Percentiles rank a stretch among this genome's conserved stretches.
Conservation (phyloP, 1,140 invertebrate species). For the Heliconius melpomene region DNA sequence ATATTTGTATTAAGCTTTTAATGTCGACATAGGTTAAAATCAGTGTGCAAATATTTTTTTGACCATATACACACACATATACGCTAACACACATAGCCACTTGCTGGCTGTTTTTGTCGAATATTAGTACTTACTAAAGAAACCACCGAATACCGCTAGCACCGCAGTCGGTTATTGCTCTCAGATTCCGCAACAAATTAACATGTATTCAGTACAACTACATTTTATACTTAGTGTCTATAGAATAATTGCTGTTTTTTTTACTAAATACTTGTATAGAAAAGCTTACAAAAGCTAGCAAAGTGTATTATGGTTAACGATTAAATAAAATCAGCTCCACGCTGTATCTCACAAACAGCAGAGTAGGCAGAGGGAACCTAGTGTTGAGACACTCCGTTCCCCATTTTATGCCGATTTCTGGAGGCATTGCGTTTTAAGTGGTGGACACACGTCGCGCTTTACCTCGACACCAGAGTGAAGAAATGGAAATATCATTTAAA, state of each 20-base stretch:
- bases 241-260: conserved; percentile 57
- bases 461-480: no score
- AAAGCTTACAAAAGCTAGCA: conserved; percentile 36
- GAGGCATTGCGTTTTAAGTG: no score
- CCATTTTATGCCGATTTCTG: no score
- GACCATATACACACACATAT: conserved; percentile 48
- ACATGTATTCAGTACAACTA: conserved; percentile 79
- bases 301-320: no score
- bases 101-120: conserved; percentile 70
- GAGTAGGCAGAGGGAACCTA: no score
- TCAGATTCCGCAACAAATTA: conserved; percentile 81
- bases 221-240: conserved; percentile 76
- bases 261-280: conserved; percentile 45
- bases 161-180: conserved; percentile 77
- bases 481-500: no score
- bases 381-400: no score
- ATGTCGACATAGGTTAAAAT: conserved; percentile 60
- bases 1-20: conserved; percentile 64
- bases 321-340: no score
- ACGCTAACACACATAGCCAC: conserved; percentile 50
- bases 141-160: conserved; percentile 79
- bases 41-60: conserved; percentile 52
- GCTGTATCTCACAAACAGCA: no score
- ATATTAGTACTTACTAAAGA: conserved; percentile 71
- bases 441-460: no score